phyloP scores from a whole-genome alignment of 2,888 invertebrate species.

The Drosophila mercatorum region DNA sequence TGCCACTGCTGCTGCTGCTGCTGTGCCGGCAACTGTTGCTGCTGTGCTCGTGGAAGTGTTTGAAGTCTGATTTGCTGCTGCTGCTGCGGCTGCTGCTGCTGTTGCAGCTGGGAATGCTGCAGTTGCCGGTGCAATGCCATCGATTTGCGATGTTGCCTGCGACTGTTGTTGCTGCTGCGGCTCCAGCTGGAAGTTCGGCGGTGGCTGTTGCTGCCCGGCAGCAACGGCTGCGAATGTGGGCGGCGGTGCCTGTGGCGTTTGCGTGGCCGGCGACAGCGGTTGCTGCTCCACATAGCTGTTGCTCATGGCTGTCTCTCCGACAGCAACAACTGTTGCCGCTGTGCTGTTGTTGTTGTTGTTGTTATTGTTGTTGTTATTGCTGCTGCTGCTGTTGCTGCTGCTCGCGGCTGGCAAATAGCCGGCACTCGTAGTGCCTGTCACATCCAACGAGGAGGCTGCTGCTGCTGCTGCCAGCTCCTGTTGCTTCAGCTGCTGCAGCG shows the following conservation, averaged over 20 bases:
- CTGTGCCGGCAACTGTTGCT: conserved; percentile 38
- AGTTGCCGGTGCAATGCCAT: conserved; percentile 64
- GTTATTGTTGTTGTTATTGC: conserved; percentile 20
- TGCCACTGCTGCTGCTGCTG: conserved; percentile 32
- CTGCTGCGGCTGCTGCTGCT: conserved; percentile 76
- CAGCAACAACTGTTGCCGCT: conserved; percentile 31
- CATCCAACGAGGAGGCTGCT: conserved; percentile 64
- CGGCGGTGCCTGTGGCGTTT: conserved; percentile 55
- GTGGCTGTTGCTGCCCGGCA: conserved; percentile 56
- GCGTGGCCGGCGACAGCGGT: conserved; percentile 71
- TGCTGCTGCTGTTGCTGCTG: conserved; percentile 25
- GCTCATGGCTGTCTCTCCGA: conserved; percentile 83
- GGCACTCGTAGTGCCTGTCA: conserved; percentile 49
- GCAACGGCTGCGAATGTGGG: conserved; percentile 76
- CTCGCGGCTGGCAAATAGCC: conserved; percentile 34
- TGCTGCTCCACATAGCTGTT: conserved; percentile 83
- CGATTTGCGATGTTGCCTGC: conserved; percentile 81
- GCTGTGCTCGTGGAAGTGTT: conserved; percentile 72
- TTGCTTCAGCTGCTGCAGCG: conserved; percentile 82
- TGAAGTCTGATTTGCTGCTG: conserved; percentile 77
- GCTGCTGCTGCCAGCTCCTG: conserved; percentile 66
- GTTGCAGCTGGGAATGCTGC: conserved; percentile 46
- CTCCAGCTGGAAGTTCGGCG: conserved; percentile 66
- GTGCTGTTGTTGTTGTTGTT: conserved; percentile 28
- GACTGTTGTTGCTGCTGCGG: conserved; percentile 26